Evolutionary conservation across 1,140 invertebrate genomes (phyloP), one percentile per base, ranked within the genome.

Genomic region (Propsilocerus akamusi): DNA sequence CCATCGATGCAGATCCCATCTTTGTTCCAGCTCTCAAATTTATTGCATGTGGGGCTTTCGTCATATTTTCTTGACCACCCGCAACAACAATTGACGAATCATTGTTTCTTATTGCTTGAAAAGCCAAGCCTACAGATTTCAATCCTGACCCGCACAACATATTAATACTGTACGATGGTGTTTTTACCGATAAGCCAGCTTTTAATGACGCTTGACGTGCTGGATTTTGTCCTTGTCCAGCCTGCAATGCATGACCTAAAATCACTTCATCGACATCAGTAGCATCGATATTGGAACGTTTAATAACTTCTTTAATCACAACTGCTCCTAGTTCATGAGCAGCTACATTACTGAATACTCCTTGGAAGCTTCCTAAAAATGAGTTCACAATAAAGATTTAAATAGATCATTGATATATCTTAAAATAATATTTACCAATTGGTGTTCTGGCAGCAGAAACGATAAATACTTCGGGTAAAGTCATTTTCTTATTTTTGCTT

Each of bases 31-130:
- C 61, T 51, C 88, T 71, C 49, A 90, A 54, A 53, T 76, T 64
- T 46, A 77, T 65, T 23, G 72, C 72, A 66, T 93, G 88, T 6
- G 80, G 81, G 5, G 85, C 75, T 61, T 77, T 71, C 52, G 81
- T 86, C 89, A 93, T 93, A 56, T 65, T 83, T 68, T 93, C 89
- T 68, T 88, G 83, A 1, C 89, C 89, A 26, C 86, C 87, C 58
- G 80, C 80, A 34, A 92, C 72, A 4, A 89, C 74, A 48, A 90
- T 68, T 17, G 75, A 65, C 26, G 75, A 70, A 60, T 89, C 83
- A 3, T 79, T 83, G 51, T 65, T 62, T 56, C 73, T 72, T 51
- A 92, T 83, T 8, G 83, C 73, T 59, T 83, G 75, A 56, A 74
- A 79, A 34, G 73, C 87, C 54, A 78, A 62, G 11, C 68, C 66